Percentiles rank a stretch among this genome's conserved stretches.
These are phyloP conservation scores for Eleginops maclovinus DNA, from an alignment of 2,113 vertebrate genomes.

Conservation along the genomic window DNA sequence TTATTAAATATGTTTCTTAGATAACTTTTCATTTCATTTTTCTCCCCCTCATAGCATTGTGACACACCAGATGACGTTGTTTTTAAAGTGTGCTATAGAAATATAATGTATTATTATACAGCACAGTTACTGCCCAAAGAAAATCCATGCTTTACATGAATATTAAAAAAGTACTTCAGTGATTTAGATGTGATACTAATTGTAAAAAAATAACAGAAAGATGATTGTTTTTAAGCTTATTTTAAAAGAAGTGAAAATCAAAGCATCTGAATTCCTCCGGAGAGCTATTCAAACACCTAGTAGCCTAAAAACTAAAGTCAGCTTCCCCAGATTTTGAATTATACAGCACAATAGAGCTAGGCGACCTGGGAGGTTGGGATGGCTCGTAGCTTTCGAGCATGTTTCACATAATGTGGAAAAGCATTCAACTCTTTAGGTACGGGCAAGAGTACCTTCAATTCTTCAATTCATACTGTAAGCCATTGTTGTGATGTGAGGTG, in stretches of 20 bases:
- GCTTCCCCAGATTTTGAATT: not conserved
- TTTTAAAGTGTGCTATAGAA: too few species aligned
- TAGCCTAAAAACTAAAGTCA: not conserved
- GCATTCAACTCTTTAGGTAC: not conserved
- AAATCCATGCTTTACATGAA: not conserved
- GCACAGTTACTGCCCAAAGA: too few species aligned
- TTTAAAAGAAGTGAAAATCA: not conserved
- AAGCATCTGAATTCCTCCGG: not conserved
- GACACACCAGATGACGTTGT: too few species aligned
- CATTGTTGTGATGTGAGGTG: constrained; percentile 5
- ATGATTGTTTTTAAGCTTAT: not conserved
- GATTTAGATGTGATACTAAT: not conserved
- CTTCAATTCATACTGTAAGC: not conserved
- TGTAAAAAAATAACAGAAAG: not conserved
- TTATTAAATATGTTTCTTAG: too few species aligned
- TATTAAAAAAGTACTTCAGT: not conserved
- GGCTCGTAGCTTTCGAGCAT: not conserved
- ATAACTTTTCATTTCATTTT: too few species aligned
- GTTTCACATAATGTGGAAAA: not conserved
- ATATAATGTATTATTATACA: too few species aligned
- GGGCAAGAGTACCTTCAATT: not conserved
- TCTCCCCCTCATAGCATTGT: too few species aligned
- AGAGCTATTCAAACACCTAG: not conserved
- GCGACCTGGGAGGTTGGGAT: not conserved
- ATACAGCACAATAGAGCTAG: not conserved